Percentiles rank a stretch among this genome's conserved stretches.
phyloP scores from a whole-genome alignment of 1,140 invertebrate genomes.

The Cataglyphis hispanica region DNA sequence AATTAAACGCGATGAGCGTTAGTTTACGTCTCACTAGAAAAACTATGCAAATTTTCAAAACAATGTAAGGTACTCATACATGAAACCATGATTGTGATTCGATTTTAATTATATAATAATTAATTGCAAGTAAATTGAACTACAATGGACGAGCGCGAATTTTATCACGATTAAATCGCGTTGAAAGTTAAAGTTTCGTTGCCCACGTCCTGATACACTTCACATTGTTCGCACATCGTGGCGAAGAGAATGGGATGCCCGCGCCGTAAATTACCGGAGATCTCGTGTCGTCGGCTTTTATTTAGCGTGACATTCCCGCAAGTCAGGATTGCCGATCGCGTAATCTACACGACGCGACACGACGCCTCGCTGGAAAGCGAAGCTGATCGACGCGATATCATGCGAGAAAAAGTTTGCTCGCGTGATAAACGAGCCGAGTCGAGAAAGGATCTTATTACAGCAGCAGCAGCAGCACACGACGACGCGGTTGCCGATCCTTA shows the following conservation, averaged over 20 bases:
- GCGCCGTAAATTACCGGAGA: conserved; percentile 32
- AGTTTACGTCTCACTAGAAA: no score
- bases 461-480: background rate
- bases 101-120: conserved; percentile 14
- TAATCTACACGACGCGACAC: conserved; percentile 21
- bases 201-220: background rate
- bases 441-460: conserved; percentile 47
- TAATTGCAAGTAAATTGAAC: conserved; percentile 20
- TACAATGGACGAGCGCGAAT: background rate
- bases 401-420: conserved; percentile 19
- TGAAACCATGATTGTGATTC: background rate
- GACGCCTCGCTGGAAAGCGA: conserved; percentile 7
- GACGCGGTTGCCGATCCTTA: conserved; percentile 5
- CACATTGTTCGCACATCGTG: conserved; percentile 17
- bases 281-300: conserved; percentile 20
- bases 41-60: background rate
- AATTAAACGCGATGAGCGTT: conserved; percentile 11
- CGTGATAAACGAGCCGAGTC: conserved; percentile 53
- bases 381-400: conserved; percentile 36
- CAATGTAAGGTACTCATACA: background rate
- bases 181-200: conserved; percentile 23
- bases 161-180: background rate
- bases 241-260: no score
- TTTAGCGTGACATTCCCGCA: conserved; percentile 19
- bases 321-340: conserved; percentile 49